These are phyloP conservation scores for Mus pahari DNA, from an alignment of 2,113 vertebrate species.

Conservation along the genomic window DNA sequence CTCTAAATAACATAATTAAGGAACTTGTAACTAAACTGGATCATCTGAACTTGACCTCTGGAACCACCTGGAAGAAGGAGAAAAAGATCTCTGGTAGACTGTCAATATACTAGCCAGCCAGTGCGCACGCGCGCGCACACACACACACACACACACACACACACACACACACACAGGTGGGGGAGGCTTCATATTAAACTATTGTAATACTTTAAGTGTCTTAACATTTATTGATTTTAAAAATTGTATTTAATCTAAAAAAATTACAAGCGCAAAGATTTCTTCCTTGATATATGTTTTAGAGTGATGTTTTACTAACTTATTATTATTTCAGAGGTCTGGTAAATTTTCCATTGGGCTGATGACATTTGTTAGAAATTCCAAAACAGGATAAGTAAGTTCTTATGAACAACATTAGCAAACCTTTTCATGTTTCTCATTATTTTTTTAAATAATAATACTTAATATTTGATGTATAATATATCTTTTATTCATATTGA, in stretches of 20 bases:
- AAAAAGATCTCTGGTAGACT: background rate
- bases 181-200: background rate
- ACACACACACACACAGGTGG: too few species aligned
- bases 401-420: background rate
- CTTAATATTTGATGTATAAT: background rate
- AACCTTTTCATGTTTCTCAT: background rate
- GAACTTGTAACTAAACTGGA: background rate
- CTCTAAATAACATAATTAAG: background rate
- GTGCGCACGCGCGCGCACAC: background rate
- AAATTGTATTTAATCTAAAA: background rate
- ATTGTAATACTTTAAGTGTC: background rate
- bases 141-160: background rate
- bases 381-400: background rate
- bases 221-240: background rate
- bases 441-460: background rate
- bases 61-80: background rate
- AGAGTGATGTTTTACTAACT: background rate
- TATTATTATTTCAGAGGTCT: constrained; percentile 18
- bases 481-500: background rate
- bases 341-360: background rate
- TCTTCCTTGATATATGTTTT: background rate
- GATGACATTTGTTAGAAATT: background rate
- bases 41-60: background rate
- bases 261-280: background rate
- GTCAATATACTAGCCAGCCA: background rate